Base-by-base conservation (phyloP, 2,797 vertebrate genomes). In the Cuniculus paca region DNA sequence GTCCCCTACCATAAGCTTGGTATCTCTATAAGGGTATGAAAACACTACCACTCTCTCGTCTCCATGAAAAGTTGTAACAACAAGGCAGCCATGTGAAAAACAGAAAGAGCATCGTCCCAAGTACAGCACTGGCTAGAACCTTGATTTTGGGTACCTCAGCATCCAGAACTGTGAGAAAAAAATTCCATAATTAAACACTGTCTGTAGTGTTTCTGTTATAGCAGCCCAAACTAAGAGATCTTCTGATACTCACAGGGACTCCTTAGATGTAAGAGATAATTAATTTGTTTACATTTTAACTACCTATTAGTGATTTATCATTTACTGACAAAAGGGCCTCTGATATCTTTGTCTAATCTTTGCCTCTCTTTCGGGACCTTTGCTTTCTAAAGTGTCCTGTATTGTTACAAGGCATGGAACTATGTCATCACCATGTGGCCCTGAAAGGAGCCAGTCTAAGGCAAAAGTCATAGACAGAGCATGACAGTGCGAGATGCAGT, bases 341-440 rank as follows among this genome's bases (percentile, higher is more conserved):
- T 54, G 52, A 34, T 81, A 48, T 4, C 45, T 95, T 72, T 45
- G 90, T 13, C 22, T 96, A 31, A 31, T 68, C 52, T 75, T 78
- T 77, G 7, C n/a, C 31, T 65, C 13, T 60, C 48, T 61, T 4
- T 56, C n/a, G 58, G 10, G 28, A 84, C 28, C 75, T 22, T 72
- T 4, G 4, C 50, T 85, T 90, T n/a, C 26, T 56, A 63, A 90
- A 50, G 4, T 31, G 20, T 39, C 45, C 50, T n/a, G 17, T 94
- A 45, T 83, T 56, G 4, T 48, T 39, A 11, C 63, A 31, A 77
- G 20, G 2, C 11, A 26, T 36, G 12, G 28, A 85, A 72, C 34
- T 34, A 13, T 16, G 48, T 10, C 26, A 3, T 17, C 50, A 4
- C 3, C 39, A 22, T 60, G 2, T 75, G 11, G 16, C 17, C 80